These are phyloP conservation scores for Lasioglossum calceatum DNA, from an alignment of 2,888 invertebrate genomes.

Conservation along the genomic window DNA sequence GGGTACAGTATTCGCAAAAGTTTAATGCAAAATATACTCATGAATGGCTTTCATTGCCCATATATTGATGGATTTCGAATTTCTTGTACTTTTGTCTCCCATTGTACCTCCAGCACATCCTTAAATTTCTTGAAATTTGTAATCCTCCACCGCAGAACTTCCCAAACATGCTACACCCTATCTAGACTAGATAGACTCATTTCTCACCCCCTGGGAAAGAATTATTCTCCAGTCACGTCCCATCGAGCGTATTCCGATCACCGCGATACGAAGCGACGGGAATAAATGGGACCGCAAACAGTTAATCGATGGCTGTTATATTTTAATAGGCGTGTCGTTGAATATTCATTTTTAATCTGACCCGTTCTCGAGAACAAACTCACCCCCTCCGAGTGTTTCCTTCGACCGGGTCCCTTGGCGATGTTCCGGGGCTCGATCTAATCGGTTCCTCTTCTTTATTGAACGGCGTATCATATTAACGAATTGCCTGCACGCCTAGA, in stretches of 20 bases:
- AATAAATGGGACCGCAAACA: conserved; percentile 45
- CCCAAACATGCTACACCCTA: neutral
- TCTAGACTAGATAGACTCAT: neutral
- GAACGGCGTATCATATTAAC: conserved; percentile 65
- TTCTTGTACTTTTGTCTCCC: no score
- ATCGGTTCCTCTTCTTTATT: conserved; percentile 47
- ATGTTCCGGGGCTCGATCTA: conserved; percentile 40
- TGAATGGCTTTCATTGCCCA: no score
- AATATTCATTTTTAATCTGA: conserved; percentile 61
- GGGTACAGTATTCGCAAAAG: no score
- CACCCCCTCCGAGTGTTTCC: neutral
- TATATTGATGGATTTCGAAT: no score
- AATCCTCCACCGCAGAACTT: neutral
- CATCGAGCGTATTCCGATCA: neutral
- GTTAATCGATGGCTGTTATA: conserved; percentile 55
- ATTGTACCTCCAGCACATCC: no score
- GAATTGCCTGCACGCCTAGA: conserved; percentile 54
- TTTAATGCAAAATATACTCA: no score
- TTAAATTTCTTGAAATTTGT: neutral
- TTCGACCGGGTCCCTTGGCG: neutral
- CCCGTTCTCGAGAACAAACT: conserved; percentile 17
- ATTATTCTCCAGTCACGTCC: neutral
- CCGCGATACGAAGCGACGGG: conserved; percentile 19
- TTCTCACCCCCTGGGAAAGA: neutral
- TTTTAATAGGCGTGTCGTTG: conserved; percentile 59